These are phyloP conservation scores for Pyrocoelia pectoralis DNA, from an alignment of 2,888 invertebrate genomes.

Conservation along the genomic window DNA sequence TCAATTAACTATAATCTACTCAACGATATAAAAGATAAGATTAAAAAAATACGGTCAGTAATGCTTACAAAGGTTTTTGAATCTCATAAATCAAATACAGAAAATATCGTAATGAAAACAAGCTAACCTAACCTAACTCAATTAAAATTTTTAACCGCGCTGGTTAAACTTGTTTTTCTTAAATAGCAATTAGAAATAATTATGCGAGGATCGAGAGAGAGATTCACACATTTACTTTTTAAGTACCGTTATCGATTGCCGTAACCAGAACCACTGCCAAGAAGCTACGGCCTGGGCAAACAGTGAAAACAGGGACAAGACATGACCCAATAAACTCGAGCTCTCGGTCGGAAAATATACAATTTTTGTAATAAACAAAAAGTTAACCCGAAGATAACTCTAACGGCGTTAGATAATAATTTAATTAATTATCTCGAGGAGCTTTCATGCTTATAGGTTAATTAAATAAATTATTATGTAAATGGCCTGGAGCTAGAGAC, in stretches of 20 bases:
- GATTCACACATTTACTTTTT: constrained; percentile 34
- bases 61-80: not conserved
- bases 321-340: constrained; percentile 45
- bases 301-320: constrained; percentile 48
- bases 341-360: too few relatives aligned
- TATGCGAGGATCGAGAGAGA: constrained; percentile 13
- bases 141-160: not conserved
- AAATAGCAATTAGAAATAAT: not conserved
- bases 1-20: not conserved
- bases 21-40: constrained; percentile 1
- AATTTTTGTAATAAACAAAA: too few relatives aligned
- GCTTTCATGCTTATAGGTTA: too few relatives aligned
- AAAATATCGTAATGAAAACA: not conserved
- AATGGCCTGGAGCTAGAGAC: too few relatives aligned
- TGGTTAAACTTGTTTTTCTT: not conserved
- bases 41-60: constrained; percentile 5
- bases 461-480: too few relatives aligned
- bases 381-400: too few relatives aligned
- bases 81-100: not conserved
- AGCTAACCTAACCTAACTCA: not conserved
- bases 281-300: constrained; percentile 23
- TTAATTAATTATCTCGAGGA: too few relatives aligned
- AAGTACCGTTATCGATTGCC: constrained; percentile 35
- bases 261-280: constrained; percentile 25
- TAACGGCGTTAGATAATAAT: too few relatives aligned